Evolutionary conservation across 1,140 invertebrate species (phyloP).

Genomic region (Leptinotarsa texana): DNA sequence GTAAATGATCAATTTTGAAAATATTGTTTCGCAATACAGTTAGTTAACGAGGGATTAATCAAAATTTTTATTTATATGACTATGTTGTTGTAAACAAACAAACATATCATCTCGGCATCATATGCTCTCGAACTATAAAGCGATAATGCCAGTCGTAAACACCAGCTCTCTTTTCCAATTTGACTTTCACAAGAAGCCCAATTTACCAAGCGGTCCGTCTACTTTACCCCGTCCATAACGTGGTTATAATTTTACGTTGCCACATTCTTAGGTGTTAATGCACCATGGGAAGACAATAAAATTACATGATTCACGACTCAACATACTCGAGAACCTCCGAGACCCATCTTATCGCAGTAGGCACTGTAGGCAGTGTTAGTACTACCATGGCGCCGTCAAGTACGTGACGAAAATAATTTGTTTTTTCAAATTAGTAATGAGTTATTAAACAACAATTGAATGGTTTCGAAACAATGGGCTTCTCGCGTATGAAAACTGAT

Average conservation of each 20-base stretch:
- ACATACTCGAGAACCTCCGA: not conserved
- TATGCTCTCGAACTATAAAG: not conserved
- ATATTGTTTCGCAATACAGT: too few species aligned
- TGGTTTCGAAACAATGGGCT: too few species aligned
- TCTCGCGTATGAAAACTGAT: too few species aligned
- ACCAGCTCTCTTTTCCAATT: not conserved
- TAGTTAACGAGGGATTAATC: too few species aligned
- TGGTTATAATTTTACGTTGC: slow-evolving; percentile 18
- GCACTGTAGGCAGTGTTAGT: slow-evolving; percentile 17
- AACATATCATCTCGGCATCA: too few species aligned
- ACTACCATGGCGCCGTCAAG: slow-evolving; percentile 18
- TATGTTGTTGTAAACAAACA: too few species aligned
- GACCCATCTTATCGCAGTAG: not conserved
- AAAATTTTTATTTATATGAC: too few species aligned
- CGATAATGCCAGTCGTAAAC: not conserved
- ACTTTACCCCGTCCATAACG: not conserved
- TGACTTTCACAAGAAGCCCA: slow-evolving; percentile 7
- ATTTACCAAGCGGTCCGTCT: slow-evolving; percentile 11
- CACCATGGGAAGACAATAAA: slow-evolving; percentile 19
- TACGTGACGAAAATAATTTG: slow-evolving; percentile 15
- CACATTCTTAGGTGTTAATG: slow-evolving; percentile 21
- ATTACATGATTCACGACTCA: slow-evolving; percentile 16
- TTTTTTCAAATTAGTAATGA: too few species aligned
- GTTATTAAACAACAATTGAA: too few species aligned
- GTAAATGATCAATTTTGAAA: too few species aligned